A percentile compares a stretch with the other conserved stretches of the same genome.
Conservation (phyloP, 1,140 invertebrate genomes). For the Lordiphosa stackelbergi region DNA sequence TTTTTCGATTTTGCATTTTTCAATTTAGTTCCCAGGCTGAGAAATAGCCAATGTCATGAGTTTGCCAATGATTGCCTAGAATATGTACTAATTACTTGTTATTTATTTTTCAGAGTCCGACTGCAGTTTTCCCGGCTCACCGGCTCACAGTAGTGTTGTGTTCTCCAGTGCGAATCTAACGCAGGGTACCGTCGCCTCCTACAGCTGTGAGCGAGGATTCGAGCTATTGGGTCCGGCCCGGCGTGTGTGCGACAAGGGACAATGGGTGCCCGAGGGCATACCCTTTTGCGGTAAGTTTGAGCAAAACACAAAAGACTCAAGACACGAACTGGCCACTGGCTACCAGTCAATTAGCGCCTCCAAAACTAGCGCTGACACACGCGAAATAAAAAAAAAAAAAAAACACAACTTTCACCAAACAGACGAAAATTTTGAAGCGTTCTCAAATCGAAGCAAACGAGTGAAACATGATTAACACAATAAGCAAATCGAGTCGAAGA, state of each 20-base stretch:
- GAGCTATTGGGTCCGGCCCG: conserved; percentile 91
- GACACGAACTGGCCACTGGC: conserved; percentile 50
- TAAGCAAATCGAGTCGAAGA: conserved; percentile 58
- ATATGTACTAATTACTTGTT: conserved; percentile 18
- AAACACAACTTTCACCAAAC: conserved; percentile 51
- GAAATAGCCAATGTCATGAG: conserved; percentile 7
- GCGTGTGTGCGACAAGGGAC: conserved; percentile 87
- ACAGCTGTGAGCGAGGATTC: conserved; percentile 93
- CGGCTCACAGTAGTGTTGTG: conserved; percentile 88
- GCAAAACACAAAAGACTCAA: conserved; percentile 57
- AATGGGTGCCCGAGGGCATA: conserved; percentile 93
- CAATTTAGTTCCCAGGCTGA: conserved; percentile 10
- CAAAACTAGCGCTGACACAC: conserved; percentile 1
- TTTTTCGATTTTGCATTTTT: not conserved
- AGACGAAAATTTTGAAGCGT: conserved; percentile 42
- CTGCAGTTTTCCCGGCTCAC: conserved; percentile 94
- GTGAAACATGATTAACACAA: conserved; percentile 72
- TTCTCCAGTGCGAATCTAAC: conserved; percentile 85
- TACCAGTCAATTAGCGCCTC: conserved; percentile 44
- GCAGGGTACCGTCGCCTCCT: conserved; percentile 87
- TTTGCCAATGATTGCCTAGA: conserved; percentile 7
- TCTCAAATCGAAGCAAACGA: conserved; percentile 42
- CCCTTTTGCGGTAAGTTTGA: conserved; percentile 93
- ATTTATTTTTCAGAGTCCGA: conserved; percentile 40
- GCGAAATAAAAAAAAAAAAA: not conserved